These are phyloP conservation scores for Heterohyrax brucei DNA, from an alignment of 2,797 vertebrate species.

Conservation along the genomic window DNA sequence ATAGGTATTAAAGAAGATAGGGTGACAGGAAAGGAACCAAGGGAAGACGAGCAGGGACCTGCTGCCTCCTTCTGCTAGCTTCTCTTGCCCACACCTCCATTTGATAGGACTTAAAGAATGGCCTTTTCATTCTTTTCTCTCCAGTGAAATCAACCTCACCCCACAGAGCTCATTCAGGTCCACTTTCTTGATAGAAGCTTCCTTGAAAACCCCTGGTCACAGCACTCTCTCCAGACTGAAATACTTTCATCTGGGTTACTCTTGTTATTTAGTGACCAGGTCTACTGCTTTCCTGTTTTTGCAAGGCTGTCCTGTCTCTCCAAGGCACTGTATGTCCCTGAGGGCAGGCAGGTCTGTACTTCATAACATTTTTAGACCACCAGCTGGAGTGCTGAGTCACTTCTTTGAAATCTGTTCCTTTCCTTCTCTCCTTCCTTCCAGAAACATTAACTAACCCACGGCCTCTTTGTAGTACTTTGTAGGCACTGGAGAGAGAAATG, in stretches of 20 bases:
- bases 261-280: neutral
- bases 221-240: neutral
- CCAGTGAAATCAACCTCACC: neutral
- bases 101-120: neutral
- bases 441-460: neutral
- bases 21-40: neutral
- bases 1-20: conserved; percentile 9
- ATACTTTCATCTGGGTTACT: neutral
- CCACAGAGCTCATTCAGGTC: neutral
- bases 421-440: neutral
- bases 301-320: neutral
- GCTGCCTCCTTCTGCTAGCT: neutral
- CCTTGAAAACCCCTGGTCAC: neutral
- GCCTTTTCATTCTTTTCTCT: neutral
- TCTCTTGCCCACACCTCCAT: neutral
- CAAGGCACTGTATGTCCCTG: neutral
- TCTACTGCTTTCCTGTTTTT: neutral
- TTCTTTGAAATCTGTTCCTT: neutral
- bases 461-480: neutral
- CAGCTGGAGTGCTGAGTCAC: neutral
- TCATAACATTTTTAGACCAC: neutral
- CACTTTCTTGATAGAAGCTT: neutral
- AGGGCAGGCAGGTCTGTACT: neutral
- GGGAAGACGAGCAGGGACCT: neutral
- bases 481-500: neutral